These are phyloP conservation scores for Illadopsis cleaveri DNA, from an alignment of 2,113 vertebrate genomes.

Conservation along the genomic window DNA sequence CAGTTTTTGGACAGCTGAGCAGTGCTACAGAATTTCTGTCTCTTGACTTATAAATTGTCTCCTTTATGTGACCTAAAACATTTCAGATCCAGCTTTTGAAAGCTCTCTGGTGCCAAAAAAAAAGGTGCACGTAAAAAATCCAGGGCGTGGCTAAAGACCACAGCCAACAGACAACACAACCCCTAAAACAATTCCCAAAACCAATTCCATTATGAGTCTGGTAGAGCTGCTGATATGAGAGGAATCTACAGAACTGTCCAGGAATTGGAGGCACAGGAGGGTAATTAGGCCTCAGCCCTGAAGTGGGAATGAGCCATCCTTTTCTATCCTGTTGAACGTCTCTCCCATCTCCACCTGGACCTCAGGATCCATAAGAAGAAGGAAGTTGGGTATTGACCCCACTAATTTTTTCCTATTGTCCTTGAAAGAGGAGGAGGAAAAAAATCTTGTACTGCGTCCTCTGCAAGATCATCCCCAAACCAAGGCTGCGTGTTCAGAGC, in stretches of 20 bases:
- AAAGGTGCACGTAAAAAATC: fast-evolving
- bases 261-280: background rate
- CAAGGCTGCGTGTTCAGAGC: background rate
- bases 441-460: background rate
- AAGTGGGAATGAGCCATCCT: background rate
- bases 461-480: background rate
- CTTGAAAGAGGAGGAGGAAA: background rate
- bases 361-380: background rate
- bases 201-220: background rate
- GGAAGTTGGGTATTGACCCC: background rate
- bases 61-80: background rate
- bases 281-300: background rate
- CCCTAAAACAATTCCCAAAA: background rate
- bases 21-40: background rate
- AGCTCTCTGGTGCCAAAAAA: fast-evolving
- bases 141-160: fast-evolving
- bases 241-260: background rate
- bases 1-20: background rate
- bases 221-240: background rate
- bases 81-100: background rate
- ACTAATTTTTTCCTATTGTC: background rate
- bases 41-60: background rate
- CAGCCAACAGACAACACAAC: fast-evolving
- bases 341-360: background rate
- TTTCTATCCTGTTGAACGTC: background rate